Percentiles rank a stretch among this genome's conserved stretches.
Conservation (phyloP, 2,797 vertebrate genomes). For the Gadopsis marmoratus region DNA sequence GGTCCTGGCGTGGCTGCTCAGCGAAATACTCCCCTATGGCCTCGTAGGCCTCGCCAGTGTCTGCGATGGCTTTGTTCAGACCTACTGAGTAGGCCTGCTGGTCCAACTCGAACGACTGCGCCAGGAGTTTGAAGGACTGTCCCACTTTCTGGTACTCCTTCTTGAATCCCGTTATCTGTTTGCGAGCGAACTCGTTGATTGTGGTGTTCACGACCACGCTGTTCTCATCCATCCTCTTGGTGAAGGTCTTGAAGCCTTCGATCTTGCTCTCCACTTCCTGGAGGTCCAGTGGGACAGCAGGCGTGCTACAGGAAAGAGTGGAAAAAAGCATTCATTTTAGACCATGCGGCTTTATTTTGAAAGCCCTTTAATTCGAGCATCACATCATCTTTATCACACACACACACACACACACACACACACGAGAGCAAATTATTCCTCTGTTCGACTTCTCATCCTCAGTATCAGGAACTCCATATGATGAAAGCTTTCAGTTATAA, state of each 20-base stretch:
- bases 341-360: constrained; percentile 13
- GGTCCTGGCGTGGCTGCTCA: constrained; percentile 95
- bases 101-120: constrained; percentile 95
- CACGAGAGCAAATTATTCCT: background rate
- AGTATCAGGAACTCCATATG: constrained; percentile 18
- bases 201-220: constrained; percentile 91
- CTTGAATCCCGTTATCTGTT: constrained; percentile 94
- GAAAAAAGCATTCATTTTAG: background rate
- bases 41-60: constrained; percentile 94
- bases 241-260: constrained; percentile 94
- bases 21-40: constrained; percentile 95
- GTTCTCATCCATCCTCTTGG: constrained; percentile 96
- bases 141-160: constrained; percentile 98
- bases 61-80: constrained; percentile 94
- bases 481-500: constrained; percentile 29
- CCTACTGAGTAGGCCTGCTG: constrained; percentile 91
- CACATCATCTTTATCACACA: constrained; percentile 26
- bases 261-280: constrained; percentile 95
- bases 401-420: constrained; percentile 11
- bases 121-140: constrained; percentile 91
- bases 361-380: constrained; percentile 7
- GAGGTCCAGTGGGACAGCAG: constrained; percentile 87
- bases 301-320: constrained; percentile 84
- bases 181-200: constrained; percentile 92
- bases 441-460: constrained; percentile 21